Base-by-base conservation (phyloP, 1,140 invertebrate genomes). In the Drosophila ficusphila region DNA sequence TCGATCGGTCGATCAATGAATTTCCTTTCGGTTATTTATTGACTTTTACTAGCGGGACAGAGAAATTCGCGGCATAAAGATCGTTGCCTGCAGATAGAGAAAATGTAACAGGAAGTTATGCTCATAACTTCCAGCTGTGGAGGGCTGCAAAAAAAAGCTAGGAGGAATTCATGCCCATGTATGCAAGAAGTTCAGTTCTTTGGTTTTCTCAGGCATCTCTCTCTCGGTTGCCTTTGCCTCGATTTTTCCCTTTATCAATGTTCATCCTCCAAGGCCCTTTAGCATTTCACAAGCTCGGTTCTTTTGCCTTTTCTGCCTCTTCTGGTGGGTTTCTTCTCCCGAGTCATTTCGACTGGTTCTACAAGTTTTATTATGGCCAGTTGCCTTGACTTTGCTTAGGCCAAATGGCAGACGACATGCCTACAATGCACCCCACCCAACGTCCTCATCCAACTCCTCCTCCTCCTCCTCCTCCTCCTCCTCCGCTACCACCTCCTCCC, bases 361-460 rank as follows among this genome's bases (percentile, higher is more conserved):
- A 81, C 81, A 75, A 86, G 82, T 88, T 88, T 85, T 86, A 71
- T 85, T 86, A 71, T 62, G 42, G 73, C 47, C 49, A 68, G 75
- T 79, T 82, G 79, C 79, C 79, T 85, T 85, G 79, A 85, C 79
- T 85, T 85, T 79, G 79, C 78, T 76, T 83, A 77, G 76, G 81
- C 69, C 81, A 86, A 86, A 86, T 81, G 82, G 76, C 79, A 73
- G 62, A 58, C 46, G 47, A 64, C 39, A 56, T 64, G 36, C 42
- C 58, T 39, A 57, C 60, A 53, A 73, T 49, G 61, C 58, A 49
- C 72, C 83, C 71, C 81, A 79, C 81, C 82, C 77, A 85, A 73
- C 76, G 78, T 77, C 78, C 65, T 67, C 47, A 16, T 58, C 23
- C 48, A 25, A 16, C 42, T 33, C 39, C 23, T 29, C 16, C 48